A percentile compares a stretch with the other conserved stretches of the same genome.
phyloP scores from a whole-genome alignment of 2,113 vertebrate genomes.

The Periophthalmus modestus region DNA sequence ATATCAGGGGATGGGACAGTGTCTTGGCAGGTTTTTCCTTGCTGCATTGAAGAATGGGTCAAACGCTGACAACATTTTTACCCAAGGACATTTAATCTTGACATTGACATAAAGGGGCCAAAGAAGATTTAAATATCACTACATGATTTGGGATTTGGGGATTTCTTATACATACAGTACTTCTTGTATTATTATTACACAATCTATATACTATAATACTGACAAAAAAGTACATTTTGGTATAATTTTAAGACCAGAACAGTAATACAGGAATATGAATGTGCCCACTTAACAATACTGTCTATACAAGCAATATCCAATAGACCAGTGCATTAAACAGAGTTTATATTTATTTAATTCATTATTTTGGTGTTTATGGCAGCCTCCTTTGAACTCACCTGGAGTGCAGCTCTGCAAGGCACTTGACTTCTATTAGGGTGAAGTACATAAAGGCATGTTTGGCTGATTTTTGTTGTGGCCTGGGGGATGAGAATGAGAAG shows the following conservation, averaged over 20 bases:
- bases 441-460: constrained; percentile 38
- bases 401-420: constrained; percentile 21
- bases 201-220: no score
- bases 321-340: background rate
- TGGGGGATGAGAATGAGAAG: constrained; percentile 44
- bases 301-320: background rate
- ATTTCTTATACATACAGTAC: no score
- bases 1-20: background rate
- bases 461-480: constrained; percentile 41
- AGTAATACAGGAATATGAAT: no score
- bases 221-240: no score
- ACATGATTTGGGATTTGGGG: no score
- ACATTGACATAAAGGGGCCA: no score
- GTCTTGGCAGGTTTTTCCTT: background rate
- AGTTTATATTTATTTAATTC: background rate
- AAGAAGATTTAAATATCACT: no score
- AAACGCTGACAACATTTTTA: no score
- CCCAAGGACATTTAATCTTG: no score
- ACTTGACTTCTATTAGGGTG: constrained; percentile 47
- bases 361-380: background rate
- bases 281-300: no score
- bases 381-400: constrained; percentile 34
- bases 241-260: no score
- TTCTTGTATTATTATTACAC: no score
- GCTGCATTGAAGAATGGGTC: background rate